phyloP scores from a whole-genome alignment of 1,140 invertebrate species.

The Aphaenogaster floridana region DNA sequence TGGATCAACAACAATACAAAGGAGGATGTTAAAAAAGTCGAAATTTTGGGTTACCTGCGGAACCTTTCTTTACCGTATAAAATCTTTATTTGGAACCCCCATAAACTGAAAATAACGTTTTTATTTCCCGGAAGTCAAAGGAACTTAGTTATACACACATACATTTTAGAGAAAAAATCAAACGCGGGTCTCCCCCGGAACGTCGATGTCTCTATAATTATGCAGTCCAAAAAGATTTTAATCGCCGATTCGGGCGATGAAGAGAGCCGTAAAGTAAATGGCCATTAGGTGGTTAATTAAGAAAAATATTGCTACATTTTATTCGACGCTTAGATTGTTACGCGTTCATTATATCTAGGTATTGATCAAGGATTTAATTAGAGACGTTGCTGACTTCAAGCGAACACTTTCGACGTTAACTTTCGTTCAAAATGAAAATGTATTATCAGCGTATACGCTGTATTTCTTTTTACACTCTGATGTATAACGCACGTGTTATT shows the following conservation, averaged over 20 bases:
- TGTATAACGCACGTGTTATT: neutral
- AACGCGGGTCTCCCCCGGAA: too few species aligned
- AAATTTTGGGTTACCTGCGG: too few species aligned
- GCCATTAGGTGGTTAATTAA: neutral
- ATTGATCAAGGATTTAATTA: neutral
- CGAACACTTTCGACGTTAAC: neutral
- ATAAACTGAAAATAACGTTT: too few species aligned
- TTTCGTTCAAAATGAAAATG: conserved; percentile 4
- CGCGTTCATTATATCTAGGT: neutral
- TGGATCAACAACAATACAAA: too few species aligned
- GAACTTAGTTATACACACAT: too few species aligned
- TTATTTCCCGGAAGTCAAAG: too few species aligned
- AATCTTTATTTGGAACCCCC: too few species aligned
- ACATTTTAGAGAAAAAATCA: too few species aligned
- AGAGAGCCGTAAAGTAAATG: neutral
- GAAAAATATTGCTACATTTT: neutral
- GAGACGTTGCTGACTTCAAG: neutral
- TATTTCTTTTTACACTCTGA: neutral
- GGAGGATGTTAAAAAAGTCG: too few species aligned
- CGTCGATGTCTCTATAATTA: too few species aligned
- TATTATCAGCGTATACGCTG: neutral
- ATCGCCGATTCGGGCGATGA: neutral
- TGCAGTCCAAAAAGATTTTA: too few species aligned
- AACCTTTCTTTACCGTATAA: too few species aligned
- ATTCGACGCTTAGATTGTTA: neutral